Base-by-base conservation (phyloP, 2,113 vertebrate species). In the Thalassoma bifasciatum region DNA sequence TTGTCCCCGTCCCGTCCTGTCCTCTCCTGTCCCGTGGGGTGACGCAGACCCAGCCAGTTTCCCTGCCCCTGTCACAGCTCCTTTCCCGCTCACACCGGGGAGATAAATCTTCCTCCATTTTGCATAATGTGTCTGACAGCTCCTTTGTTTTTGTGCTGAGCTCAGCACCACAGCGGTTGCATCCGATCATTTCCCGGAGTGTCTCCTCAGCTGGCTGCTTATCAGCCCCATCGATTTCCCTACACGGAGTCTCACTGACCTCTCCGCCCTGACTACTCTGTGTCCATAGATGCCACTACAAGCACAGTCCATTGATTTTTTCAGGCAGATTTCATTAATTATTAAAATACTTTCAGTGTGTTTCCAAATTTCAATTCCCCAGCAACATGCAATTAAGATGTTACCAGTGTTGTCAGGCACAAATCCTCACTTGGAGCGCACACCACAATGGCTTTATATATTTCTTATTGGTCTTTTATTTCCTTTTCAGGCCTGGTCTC, bases 61-160 rank as follows among this genome's bases (percentile, higher is more conserved):
- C 67, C 34, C 71, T 38, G 16, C 23, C 62, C 64, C 65, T 72
- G 77, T 83, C 85, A 52, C 73, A 59, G 46, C 50, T 30, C 74
- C 63, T 78, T 66, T 72, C 65, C n/a, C 80, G 68, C 63, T 69
- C 74, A 9, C 24, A 14, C 59, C 60, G 52, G 61, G 77, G 62
- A 7, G 72, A 81, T 88, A 87, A 84, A 85, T 83, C 69, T 65
- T 38, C 54, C 63, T 63, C 53, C 38, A 57, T 82, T 90, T 84
- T 89, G 84, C 88, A 90, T 90, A 90, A 90, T 89, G 81, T 83
- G 69, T 88, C 75, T 66, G 84, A 89, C 88, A 81, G 75, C 76
- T 65, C 64, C 66, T 87, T 86, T 84, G 66, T 91, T 90, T 49
- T 89, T 87, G 75, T 83, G 92, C 92, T 92, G 92, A 93, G 83